Base-by-base conservation (phyloP, 92 coral and sea anemone species). In the Zoanthus solanderi region DNA sequence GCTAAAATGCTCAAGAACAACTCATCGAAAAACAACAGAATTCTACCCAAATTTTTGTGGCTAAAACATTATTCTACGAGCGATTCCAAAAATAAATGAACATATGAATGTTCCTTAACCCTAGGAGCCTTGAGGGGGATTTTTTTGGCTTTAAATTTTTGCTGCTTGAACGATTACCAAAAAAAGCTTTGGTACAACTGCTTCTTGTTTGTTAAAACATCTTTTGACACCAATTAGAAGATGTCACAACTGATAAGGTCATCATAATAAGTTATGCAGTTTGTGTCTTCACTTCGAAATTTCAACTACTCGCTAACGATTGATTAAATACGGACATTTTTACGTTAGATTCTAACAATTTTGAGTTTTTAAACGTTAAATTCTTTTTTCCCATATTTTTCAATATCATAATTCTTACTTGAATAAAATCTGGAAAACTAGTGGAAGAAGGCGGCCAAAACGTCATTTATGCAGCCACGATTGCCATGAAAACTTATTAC, bases 261-360 rank as follows among this genome's bases (percentile, higher is more conserved):
- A 71, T 71, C 48, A 71, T 11, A 71, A 71, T 37, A 71, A 71
- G 52, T 71, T 50, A 71, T 9, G 76, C 76, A 71, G 17, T 0
- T 71, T 71, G 76, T 37, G 76, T 71, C 0, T 71, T 71, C 32
- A 71, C 76, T 71, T 11, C 76, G 76, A 71, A 71, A 71, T 71
- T 37, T 71, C 76, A 71, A 31, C 52, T 71, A 2, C 34, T 66
- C 72, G 72, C 72, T 18, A 66, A 66, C 30, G 32, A 66, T 6
- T 66, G 72, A 66, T 29, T 66, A 28, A 28, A 66, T 28, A 28
- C 42, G 0, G 72, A 66, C 72, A 66, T 2, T n/a, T 66, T 66
- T 28, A 28, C 42, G 13, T 2, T 66, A 29, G 72, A 66, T 66
- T 66, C 72, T n/a, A 66, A 28, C 72, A n/a, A 66, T 66, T 66